Percentiles rank a stretch among this genome's conserved stretches.
Evolutionary conservation across 2,888 invertebrate genomes (phyloP).

Genomic region (Lasioglossum calceatum): DNA sequence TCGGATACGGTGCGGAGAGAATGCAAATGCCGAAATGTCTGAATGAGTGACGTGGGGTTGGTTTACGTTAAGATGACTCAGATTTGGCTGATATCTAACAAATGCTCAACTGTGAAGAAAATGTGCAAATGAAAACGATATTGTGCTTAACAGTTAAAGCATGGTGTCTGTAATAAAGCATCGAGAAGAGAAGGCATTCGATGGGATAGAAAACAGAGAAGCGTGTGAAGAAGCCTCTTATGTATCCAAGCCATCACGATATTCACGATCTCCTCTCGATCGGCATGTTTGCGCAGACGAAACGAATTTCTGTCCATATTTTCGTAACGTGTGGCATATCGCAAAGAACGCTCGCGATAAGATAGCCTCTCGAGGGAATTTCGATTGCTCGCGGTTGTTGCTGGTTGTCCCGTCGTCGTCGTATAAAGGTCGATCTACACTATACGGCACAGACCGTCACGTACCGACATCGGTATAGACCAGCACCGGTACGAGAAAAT

Average conservation of each 20-base stretch:
- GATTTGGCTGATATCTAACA: background rate
- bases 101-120: background rate
- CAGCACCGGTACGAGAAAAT: no score
- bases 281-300: constrained; percentile 4
- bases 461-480: no score
- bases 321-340: constrained; percentile 13
- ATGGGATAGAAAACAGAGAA: background rate
- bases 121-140: background rate
- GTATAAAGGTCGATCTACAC: no score
- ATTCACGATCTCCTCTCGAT: background rate
- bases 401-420: background rate
- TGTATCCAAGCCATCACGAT: background rate
- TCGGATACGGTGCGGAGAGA: no score
- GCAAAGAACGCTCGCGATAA: constrained; percentile 37
- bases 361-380: constrained; percentile 41
- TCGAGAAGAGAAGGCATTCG: background rate
- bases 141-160: background rate
- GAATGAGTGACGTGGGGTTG: no score
- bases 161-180: background rate
- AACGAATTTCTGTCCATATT: constrained; percentile 49
- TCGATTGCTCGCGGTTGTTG: background rate
- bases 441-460: no score
- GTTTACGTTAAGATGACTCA: no score
- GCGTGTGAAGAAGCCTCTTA: background rate
- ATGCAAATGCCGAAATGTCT: no score